Conservation (phyloP, 2,113 vertebrate genomes). For the Psittacara wagleri region DNA sequence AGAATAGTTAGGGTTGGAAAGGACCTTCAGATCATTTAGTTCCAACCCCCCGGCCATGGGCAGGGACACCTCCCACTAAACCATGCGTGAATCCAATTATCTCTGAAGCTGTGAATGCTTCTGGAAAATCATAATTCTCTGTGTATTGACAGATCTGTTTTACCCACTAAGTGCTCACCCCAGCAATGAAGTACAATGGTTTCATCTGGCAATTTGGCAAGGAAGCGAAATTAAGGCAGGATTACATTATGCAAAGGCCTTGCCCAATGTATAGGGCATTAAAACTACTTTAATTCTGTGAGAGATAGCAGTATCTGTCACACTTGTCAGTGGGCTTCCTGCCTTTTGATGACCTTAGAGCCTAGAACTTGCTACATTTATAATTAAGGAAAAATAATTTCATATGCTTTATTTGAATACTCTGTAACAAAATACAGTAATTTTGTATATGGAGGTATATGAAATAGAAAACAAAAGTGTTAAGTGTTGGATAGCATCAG, state of each 20-base stretch:
- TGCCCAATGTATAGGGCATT: background rate
- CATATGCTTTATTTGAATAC: background rate
- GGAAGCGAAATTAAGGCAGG: background rate
- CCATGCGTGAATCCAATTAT: background rate
- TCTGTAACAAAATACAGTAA: background rate
- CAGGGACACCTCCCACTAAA: too few relatives aligned
- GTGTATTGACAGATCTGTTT: background rate
- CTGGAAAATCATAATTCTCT: background rate
- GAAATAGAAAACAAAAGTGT: slow-evolving; percentile 33
- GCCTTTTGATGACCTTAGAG: background rate
- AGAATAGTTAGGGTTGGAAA: too few relatives aligned
- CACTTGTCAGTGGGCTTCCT: background rate
- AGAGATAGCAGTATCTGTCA: background rate
- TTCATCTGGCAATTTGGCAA: background rate
- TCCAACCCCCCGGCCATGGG: too few relatives aligned
- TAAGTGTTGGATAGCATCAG: background rate
- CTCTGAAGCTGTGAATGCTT: background rate
- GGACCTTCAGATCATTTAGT: too few relatives aligned
- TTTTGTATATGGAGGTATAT: background rate
- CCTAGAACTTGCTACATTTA: background rate
- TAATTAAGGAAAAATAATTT: background rate
- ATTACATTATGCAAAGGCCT: background rate
- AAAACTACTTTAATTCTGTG: background rate
- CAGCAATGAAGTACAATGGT: background rate
- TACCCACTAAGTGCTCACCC: background rate